Conservation (phyloP, 2,888 invertebrate genomes). For the Drymonia ruficornis region DNA sequence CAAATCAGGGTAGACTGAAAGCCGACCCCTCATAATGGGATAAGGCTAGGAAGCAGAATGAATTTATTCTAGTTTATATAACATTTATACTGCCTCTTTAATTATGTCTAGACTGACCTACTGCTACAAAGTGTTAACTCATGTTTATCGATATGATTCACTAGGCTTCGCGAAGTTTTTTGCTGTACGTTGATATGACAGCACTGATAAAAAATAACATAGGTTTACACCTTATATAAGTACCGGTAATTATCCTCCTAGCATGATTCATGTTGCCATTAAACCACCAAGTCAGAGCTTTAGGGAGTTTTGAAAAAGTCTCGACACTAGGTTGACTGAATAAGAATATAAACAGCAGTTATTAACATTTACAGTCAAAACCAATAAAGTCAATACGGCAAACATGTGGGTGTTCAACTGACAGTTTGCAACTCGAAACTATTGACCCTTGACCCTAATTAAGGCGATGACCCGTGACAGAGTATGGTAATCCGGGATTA, state of each 20-base stretch:
- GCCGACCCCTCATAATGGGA: too few species aligned
- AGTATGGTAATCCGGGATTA: slow-evolving; percentile 78
- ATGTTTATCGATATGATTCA: slow-evolving; percentile 1
- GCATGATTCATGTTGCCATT: too few species aligned
- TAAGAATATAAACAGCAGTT: neutral
- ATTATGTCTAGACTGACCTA: slow-evolving; percentile 4
- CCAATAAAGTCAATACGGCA: slow-evolving; percentile 16
- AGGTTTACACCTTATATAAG: too few species aligned
- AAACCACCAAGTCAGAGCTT: too few species aligned
- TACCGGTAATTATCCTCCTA: too few species aligned
- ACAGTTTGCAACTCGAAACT: slow-evolving; percentile 58
- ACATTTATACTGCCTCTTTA: too few species aligned
- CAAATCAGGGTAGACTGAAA: too few species aligned
- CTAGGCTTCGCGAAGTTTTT: neutral
- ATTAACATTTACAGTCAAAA: neutral
- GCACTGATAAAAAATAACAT: too few species aligned
- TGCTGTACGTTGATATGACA: neutral
- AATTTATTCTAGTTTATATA: neutral
- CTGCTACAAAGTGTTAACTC: slow-evolving; percentile 4
- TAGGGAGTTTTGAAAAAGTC: too few species aligned
- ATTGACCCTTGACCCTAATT: slow-evolving; percentile 80
- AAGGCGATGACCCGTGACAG: slow-evolving; percentile 72
- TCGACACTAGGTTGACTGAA: neutral
- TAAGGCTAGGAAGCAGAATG: too few species aligned
- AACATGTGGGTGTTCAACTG: slow-evolving; percentile 47